phyloP scores from a whole-genome alignment of 1,140 invertebrate genomes.

The Choristoneura fumiferana region DNA sequence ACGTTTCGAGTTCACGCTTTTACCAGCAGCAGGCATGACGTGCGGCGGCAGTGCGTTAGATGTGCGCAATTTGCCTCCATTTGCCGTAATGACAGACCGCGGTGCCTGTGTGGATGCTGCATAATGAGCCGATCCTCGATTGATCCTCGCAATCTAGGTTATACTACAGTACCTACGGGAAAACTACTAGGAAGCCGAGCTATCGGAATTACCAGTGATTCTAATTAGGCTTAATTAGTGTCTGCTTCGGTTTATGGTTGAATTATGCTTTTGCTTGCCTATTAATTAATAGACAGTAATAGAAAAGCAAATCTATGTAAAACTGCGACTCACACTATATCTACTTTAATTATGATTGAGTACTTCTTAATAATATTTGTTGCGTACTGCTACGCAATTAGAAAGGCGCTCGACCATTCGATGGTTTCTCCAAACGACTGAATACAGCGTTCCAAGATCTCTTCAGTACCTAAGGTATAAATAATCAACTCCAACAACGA shows the following conservation, averaged over 20 bases:
- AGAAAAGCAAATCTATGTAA: no score
- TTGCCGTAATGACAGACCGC: constrained; percentile 75
- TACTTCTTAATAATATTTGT: no score
- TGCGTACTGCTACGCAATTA: no score
- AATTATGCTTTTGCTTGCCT: constrained; percentile 4
- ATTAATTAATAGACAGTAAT: no score
- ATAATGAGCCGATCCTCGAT: constrained; percentile 34
- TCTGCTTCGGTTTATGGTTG: constrained; percentile 1
- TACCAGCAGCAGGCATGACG: constrained; percentile 52
- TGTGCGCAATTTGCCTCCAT: constrained; percentile 75
- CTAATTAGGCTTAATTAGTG: constrained; percentile 15
- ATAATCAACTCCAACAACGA: no score
- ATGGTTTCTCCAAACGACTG: no score
- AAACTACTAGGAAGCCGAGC: constrained; percentile 11
- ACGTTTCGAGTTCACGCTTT: constrained; percentile 51
- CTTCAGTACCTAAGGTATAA: no score
- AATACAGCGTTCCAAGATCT: no score
- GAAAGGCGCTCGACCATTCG: no score
- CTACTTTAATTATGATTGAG: no score
- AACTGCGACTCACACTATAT: no score
- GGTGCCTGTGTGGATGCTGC: constrained; percentile 36
- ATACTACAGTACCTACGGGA: background rate
- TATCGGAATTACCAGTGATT: constrained; percentile 9
- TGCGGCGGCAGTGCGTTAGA: constrained; percentile 64
- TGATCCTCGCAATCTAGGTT: constrained; percentile 17